These are phyloP conservation scores for Helostoma temminkii DNA, from an alignment of 2,797 vertebrate genomes.

Conservation along the genomic window DNA sequence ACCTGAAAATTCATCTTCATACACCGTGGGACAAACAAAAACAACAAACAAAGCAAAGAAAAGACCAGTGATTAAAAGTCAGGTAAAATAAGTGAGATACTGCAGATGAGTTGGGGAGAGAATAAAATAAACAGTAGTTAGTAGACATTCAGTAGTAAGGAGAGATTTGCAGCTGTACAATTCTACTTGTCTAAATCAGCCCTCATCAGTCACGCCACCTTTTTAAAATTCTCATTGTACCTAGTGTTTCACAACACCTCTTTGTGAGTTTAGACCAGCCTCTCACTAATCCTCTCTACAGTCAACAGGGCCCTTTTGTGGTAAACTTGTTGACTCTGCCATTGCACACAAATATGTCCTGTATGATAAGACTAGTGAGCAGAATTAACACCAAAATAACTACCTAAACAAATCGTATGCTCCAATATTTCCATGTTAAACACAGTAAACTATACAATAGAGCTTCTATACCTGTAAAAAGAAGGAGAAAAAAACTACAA, in stretches of 20 bases:
- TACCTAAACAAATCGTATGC: not conserved
- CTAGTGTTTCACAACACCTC: conserved; percentile 32
- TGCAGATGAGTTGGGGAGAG: conserved; percentile 59
- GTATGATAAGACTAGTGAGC: conserved; percentile 4
- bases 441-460: not conserved
- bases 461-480: conserved; percentile 2
- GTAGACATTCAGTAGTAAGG: conserved; percentile 41
- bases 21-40: conserved; percentile 75
- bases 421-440: conserved; percentile 6
- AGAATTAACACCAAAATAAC: conserved; percentile 3
- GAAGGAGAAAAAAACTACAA: conserved; percentile 1
- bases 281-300: conserved; percentile 52
- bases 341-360: conserved; percentile 14
- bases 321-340: conserved; percentile 29
- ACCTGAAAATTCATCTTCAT: conserved; percentile 81
- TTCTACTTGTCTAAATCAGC: conserved; percentile 33
- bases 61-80: conserved; percentile 72
- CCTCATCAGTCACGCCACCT: conserved; percentile 42
- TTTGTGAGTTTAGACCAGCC: conserved; percentile 51
- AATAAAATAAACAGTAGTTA: conserved; percentile 68
- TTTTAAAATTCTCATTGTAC: conserved; percentile 13
- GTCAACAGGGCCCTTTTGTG: conserved; percentile 21
- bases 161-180: conserved; percentile 28
- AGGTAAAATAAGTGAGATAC: conserved; percentile 39
- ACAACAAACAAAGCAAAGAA: conserved; percentile 72